Evolutionary conservation across 2,797 vertebrate species (phyloP), one percentile per base, ranked within the genome.

Genomic region (Sebastes kiyomatsui): DNA sequence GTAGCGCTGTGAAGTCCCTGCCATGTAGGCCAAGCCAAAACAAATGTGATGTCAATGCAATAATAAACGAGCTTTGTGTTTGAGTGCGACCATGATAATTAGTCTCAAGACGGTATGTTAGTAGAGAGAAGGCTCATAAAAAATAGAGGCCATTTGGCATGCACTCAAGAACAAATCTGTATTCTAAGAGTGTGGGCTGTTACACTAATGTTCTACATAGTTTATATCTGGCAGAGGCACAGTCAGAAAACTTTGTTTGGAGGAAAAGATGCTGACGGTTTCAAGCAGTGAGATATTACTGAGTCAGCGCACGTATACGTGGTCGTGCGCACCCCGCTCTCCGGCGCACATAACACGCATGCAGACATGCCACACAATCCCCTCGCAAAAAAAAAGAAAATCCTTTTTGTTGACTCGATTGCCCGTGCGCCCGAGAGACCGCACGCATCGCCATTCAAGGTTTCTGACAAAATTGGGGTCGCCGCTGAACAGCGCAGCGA

Each of bases 141-240:
- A 94, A 93, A 94, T 93, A 90, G 90, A 95, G 91, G 91, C 93
- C 90, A 85, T 92, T 94, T 94, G 94, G 92, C 93, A 75, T 75
- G 87, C 87, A 56, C 91, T 93, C 91, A 93, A 92, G 88, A 90
- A 92, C 84, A 90, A 91, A 94, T 91, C 85, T 92, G 91, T 92
- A 93, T 91, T 93, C 89, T 87, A 75, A 87, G 86, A 71, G 91
- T 76, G 90, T 87, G 83, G 86, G 92, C 85, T 92, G 92, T 89
- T 93, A 92, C 91, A 92, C 92, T 94, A 95, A 94, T 94, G 93
- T 93, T 94, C 87, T 80, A 90, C 92, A 91, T 89, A 83, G 90
- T 91, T 92, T 89, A 86, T 85, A 91, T 91, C 88, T 90, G 92
- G 92, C 93, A 92, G 79, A 59, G 67, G 86, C 86, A 84, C 85